Percentiles rank a stretch among this genome's conserved stretches.
Evolutionary conservation across 2,113 vertebrate species (phyloP).

Genomic region (Oryzias curvinotus): DNA sequence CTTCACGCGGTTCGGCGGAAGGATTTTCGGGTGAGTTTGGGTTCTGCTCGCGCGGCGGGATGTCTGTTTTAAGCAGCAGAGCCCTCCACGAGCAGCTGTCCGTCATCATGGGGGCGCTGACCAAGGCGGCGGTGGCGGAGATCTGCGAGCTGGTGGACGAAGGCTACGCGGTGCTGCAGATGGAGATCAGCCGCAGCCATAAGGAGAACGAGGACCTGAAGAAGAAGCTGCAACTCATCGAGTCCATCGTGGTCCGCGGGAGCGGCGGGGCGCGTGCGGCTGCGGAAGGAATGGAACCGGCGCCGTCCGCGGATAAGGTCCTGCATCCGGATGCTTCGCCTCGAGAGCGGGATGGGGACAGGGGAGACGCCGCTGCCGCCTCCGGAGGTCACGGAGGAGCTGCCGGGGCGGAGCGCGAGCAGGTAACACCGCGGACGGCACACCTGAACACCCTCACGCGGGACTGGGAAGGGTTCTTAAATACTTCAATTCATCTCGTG

Average conservation of each 20-base stretch:
- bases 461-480: too few relatives aligned
- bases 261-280: not conserved
- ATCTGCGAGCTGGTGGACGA: conserved; percentile 68
- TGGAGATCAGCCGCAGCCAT: conserved; percentile 57
- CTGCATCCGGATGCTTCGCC: not conserved
- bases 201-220: conserved; percentile 66
- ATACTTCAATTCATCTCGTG: too few relatives aligned
- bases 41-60: not conserved
- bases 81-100: conserved; percentile 60
- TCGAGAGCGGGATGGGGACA: conserved; percentile 10
- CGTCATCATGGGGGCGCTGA: conserved; percentile 66
- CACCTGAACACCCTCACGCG: too few relatives aligned
- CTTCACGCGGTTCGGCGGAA: not conserved
- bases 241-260: conserved; percentile 63
- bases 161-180: conserved; percentile 57
- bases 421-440: conserved; percentile 30
- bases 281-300: not conserved
- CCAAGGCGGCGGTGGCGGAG: conserved; percentile 64
- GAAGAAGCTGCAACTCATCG: conserved; percentile 70
- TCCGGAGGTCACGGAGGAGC: conserved; percentile 7
- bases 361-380: not conserved
- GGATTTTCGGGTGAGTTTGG: not conserved
- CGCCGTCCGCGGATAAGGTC: not conserved
- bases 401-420: not conserved
- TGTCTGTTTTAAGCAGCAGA: conserved; percentile 23